These are phyloP conservation scores for Clusia tigrina DNA, from an alignment of 2,888 invertebrate genomes.

Conservation along the genomic window DNA sequence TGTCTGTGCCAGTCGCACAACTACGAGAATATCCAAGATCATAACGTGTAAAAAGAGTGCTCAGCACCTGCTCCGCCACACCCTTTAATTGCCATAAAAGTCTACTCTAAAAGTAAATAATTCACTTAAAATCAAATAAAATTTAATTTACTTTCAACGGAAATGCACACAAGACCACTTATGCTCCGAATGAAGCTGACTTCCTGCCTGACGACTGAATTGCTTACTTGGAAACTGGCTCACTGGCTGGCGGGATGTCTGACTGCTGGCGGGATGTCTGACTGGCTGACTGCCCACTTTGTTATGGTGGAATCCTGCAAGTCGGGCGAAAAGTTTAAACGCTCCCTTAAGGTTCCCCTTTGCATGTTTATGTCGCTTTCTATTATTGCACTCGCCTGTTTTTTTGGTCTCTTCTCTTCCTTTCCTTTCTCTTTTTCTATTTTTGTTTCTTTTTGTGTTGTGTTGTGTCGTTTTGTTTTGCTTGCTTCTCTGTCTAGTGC, in stretches of 20 bases:
- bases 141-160: conserved; percentile 47
- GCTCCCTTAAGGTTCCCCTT: conserved; percentile 27
- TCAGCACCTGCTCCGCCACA: no score
- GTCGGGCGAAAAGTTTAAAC: conserved; percentile 13
- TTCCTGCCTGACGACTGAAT: conserved; percentile 2
- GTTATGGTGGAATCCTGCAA: background rate
- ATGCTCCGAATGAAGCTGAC: conserved; percentile 26
- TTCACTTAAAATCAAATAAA: conserved; percentile 51
- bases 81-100: no score
- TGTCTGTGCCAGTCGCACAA: no score
- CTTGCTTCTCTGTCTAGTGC: background rate
- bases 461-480: conserved; percentile 1
- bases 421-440: background rate
- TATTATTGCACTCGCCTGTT: conserved; percentile 13
- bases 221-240: background rate
- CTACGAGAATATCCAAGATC: no score
- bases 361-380: conserved; percentile 30
- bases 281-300: background rate
- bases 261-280: background rate
- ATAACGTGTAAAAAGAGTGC: no score
- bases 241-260: background rate
- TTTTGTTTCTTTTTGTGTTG: background rate
- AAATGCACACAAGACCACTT: conserved; percentile 39
- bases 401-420: background rate
- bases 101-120: conserved; percentile 41